Base-by-base conservation (phyloP, 2,888 invertebrate genomes). In the Xylota sylvarum region DNA sequence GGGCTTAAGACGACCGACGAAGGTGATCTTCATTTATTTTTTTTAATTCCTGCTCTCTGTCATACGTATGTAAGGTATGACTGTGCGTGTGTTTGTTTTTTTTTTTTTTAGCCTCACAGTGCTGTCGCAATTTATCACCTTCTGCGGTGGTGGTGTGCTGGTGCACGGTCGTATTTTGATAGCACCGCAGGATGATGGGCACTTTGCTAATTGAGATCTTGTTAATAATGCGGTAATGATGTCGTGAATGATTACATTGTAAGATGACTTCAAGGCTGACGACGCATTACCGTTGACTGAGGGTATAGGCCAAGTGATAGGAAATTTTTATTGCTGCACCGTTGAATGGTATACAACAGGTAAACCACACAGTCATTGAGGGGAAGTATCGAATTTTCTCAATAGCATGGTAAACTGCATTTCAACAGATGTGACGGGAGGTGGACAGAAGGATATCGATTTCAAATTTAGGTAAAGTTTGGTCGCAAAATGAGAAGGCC, bases 71-170 rank as follows among this genome's bases (percentile, higher is more conserved):
- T 4, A 55, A 12, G 12, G 52, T 55, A 10, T 43, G 62, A 4
- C 4, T 37, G 35, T 23, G 32, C 55, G 65, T 43, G 37, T 50
- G 46, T 37, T 69, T 74, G 70, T 60, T 37, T 50, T 74, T 64
- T 84, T 62, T 84, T 81, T 83, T 67, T 60, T 64, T 65, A 56
- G 37, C 37, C 40, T 43, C 14, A 19, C 52, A 43, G 55, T 43
- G 81, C 77, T 88, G 88, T 87, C 87, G 88, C 88, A 88, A 88
- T 88, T 88, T 88, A 88, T 88, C 88, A 88, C 81, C 87, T 76
- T 87, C 83, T 84, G 77, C 84, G 64, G 64, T 56, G 67, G 65
- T 74, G 37, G 69, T 58, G 58, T 52, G 52, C 46, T 74, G 62
- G 67, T 67, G 48, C 62, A 64, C n/a, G 40, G 58, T 50, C 60